Conservation (phyloP, 2,113 vertebrate genomes). For the Thermophis baileyi region DNA sequence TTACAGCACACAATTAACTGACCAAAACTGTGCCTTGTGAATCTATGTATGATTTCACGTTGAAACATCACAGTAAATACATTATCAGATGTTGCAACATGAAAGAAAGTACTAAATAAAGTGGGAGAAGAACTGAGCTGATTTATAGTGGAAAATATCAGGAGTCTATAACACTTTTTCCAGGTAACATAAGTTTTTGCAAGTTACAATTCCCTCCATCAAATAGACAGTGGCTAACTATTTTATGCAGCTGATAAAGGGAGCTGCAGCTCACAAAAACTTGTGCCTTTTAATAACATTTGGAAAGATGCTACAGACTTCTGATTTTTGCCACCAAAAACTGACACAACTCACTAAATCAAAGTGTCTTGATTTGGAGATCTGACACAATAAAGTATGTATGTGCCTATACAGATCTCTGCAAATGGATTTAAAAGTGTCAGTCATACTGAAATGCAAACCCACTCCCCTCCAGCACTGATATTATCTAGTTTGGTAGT, state of each 20-base stretch:
- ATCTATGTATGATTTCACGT: neutral
- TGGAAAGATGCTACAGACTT: neutral
- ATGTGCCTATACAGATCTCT: neutral
- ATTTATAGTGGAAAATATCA: neutral
- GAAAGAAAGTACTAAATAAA: neutral
- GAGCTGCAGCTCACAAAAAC: neutral
- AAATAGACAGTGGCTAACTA: neutral
- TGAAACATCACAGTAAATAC: neutral
- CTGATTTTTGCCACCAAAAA: neutral
- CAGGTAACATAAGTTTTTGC: neutral
- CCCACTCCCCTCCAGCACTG: neutral
- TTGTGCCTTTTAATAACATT: neutral
- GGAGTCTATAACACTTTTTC: neutral
- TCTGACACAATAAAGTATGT: neutral
- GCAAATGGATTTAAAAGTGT: neutral
- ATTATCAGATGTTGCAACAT: neutral
- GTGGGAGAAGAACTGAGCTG: neutral
- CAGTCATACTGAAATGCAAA: neutral
- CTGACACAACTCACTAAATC: neutral
- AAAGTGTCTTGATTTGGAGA: neutral
- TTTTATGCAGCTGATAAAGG: neutral
- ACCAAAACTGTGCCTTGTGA: neutral
- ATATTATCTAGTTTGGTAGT: neutral
- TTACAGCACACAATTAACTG: neutral
- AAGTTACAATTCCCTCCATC: neutral